Evolutionary conservation across 2,797 vertebrate genomes (phyloP), one percentile per base, ranked within the genome.

Genomic region (Amniataba percoides): DNA sequence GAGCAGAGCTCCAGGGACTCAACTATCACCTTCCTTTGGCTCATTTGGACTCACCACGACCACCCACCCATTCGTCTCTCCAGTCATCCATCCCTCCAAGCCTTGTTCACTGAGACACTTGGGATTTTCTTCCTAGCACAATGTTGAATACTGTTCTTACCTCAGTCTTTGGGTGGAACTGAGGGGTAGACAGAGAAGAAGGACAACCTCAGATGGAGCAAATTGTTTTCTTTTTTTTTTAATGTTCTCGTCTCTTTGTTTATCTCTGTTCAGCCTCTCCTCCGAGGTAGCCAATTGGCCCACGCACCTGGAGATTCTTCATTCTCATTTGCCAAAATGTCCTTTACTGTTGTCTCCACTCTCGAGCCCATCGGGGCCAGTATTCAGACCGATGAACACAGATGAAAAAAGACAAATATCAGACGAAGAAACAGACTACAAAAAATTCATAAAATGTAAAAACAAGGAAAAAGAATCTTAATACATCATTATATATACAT

Each of bases 121-220:
- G 95, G 95, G 93, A 95, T 94, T 94, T 93, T 96, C 90, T 95
- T 96, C 96, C 96, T 95, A 97, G 97, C 97, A 97, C 97, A 97
- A 97, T 90, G 93, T 95, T 93, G 95, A 94, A 96, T 88, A 96
- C 95, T 97, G 95, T 96, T 94, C 82, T 96, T 95, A 96, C 96
- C 96, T 97, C 96, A 94, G 96, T 96, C 85, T 9, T 74, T 77
- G 87, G 94, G 95, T 95, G 95, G 94, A 95, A 94, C 95, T 96
- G 96, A 96, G 95, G 94, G 90, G 87, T 85, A 91, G 89, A 92
- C 94, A 88, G 90, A 87, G 90, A 88, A 94, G 82, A 87, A 85
- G 83, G 88, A 89, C 78, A 69, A 82, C 78, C 89, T 94, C 84
- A 90, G 86, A 89, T 80, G 90, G 81, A 88, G 77, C 82, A 87